Conservation (phyloP, 2,113 vertebrate species). For the Sylvietta virens region DNA sequence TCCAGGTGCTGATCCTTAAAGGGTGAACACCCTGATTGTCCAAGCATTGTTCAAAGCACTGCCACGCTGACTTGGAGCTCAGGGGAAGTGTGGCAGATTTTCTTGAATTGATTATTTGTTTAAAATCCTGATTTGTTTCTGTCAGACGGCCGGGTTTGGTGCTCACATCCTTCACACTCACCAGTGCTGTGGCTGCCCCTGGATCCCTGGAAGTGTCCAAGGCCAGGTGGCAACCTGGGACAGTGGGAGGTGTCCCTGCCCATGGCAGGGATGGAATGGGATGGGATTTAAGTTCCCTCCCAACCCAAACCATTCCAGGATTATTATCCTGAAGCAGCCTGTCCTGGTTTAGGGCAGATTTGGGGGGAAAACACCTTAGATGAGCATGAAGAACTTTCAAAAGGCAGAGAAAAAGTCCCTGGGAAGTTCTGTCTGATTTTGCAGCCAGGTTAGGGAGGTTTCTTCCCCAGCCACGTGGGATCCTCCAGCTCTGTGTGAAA, state of each 20-base stretch:
- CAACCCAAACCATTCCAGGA: not conserved
- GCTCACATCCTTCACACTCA: not conserved
- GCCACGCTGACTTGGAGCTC: not conserved
- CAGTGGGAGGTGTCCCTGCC: not conserved
- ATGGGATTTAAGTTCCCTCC: not conserved
- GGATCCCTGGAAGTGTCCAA: not conserved
- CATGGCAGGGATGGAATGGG: not conserved
- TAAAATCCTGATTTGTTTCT: not conserved
- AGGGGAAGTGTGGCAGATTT: not conserved
- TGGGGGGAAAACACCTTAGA: not conserved
- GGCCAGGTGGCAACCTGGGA: not conserved
- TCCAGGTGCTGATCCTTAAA: constrained; percentile 14
- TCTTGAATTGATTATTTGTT: not conserved
- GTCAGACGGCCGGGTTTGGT: not conserved
- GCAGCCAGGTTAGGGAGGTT: not conserved
- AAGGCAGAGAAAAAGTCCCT: not conserved
- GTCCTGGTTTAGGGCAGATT: too few species aligned
- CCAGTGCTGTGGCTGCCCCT: not conserved
- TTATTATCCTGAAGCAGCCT: not conserved
- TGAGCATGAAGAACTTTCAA: not conserved
- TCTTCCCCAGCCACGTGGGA: not conserved
- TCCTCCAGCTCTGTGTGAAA: not conserved
- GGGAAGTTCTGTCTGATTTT: not conserved
- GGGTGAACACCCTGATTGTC: not conserved
- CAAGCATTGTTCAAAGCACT: not conserved